Percentiles rank a stretch among this genome's conserved stretches.
Conservation (phyloP, 2,113 vertebrate species). For the Thomomys bottae region DNA sequence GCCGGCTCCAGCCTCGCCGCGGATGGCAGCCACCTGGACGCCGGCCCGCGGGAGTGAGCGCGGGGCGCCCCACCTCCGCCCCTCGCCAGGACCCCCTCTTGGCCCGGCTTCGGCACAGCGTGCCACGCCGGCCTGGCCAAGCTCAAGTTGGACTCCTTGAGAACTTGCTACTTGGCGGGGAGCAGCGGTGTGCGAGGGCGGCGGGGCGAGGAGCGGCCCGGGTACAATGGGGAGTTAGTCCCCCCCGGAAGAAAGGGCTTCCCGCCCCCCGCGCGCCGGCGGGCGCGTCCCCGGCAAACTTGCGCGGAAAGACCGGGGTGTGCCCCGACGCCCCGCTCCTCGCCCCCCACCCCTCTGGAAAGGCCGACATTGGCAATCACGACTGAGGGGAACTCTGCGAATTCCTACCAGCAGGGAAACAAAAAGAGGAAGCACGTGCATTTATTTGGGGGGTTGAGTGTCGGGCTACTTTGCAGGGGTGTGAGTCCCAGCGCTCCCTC, state of each 20-base stretch:
- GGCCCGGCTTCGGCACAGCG: not conserved
- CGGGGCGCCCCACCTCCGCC: slow-evolving; percentile 64
- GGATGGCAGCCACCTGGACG: slow-evolving; percentile 80
- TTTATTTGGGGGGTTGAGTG: slow-evolving; percentile 56
- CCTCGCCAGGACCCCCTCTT: slow-evolving; percentile 50
- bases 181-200: slow-evolving; percentile 75
- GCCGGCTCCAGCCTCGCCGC: slow-evolving; percentile 65
- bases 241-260: slow-evolving; percentile 77
- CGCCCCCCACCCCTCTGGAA: slow-evolving; percentile 21
- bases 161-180: slow-evolving; percentile 80
- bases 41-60: slow-evolving; percentile 62
- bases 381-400: slow-evolving; percentile 61
- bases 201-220: slow-evolving; percentile 69
- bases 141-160: slow-evolving; percentile 80
- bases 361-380: slow-evolving; percentile 57
- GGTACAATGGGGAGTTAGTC: slow-evolving; percentile 84
- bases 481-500: slow-evolving; percentile 24
- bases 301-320: slow-evolving; percentile 49
- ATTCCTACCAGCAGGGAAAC: slow-evolving; percentile 75
- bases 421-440: slow-evolving; percentile 79
- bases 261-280: slow-evolving; percentile 78
- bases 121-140: slow-evolving; percentile 68
- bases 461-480: slow-evolving; percentile 65
- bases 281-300: slow-evolving; percentile 80
- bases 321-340: not conserved